Percentiles rank a stretch among this genome's conserved stretches.
These are phyloP conservation scores for Scaptomyza pallida DNA, from an alignment of 1,140 invertebrate species.

Conservation along the genomic window DNA sequence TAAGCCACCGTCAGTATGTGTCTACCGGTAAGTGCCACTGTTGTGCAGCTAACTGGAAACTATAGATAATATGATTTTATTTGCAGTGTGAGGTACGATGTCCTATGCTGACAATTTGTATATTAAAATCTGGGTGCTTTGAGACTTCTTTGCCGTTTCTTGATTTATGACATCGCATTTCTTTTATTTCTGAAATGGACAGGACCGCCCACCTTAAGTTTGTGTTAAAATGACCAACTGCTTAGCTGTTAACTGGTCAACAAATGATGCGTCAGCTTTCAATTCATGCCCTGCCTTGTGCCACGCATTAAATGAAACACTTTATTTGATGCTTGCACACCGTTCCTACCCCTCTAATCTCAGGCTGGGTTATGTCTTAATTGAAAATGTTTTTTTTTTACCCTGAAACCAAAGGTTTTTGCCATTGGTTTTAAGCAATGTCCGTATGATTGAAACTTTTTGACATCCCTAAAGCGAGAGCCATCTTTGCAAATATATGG, in stretches of 20 bases:
- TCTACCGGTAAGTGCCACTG: conserved; percentile 71
- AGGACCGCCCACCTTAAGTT: background rate
- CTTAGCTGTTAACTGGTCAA: conserved; percentile 42
- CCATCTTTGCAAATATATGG: too few relatives aligned
- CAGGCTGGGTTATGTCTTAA: conserved; percentile 30
- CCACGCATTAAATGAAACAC: conserved; percentile 58
- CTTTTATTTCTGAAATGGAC: conserved; percentile 29
- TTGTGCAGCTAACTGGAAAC: conserved; percentile 82
- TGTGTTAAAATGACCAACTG: background rate
- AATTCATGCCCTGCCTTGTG: conserved; percentile 61
- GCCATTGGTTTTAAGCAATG: conserved; percentile 37
- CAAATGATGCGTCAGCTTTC: conserved; percentile 74
- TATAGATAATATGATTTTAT: conserved; percentile 83
- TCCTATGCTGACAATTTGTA: conserved; percentile 52
- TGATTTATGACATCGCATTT: conserved; percentile 75
- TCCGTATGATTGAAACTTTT: too few relatives aligned
- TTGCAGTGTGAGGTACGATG: conserved; percentile 49
- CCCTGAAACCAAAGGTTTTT: too few relatives aligned
- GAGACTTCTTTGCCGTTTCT: conserved; percentile 73
- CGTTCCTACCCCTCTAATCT: too few relatives aligned
- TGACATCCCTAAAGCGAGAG: too few relatives aligned
- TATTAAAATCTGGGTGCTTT: conserved; percentile 73
- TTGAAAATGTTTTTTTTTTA: conserved; percentile 26
- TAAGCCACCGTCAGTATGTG: conserved; percentile 25
- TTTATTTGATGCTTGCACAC: conserved; percentile 1